Evolutionary conservation across 2,113 vertebrate genomes (phyloP), one percentile per base, ranked within the genome.

Genomic region (Macheiramphus alcinus): DNA sequence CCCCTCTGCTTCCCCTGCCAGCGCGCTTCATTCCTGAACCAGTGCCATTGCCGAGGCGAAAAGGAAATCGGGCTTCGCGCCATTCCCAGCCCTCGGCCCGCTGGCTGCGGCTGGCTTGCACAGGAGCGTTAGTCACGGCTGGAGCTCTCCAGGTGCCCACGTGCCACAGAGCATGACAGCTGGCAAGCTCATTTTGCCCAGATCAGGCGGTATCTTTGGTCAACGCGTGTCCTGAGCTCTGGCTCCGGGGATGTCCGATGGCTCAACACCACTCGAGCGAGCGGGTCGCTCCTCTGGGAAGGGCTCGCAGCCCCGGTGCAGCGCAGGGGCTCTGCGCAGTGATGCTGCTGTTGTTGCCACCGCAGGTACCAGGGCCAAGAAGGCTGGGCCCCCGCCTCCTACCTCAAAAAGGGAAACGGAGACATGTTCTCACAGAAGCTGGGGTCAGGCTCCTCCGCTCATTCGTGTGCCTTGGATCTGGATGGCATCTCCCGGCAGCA

Each of bases 381-480:
- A 97, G 99, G 99, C 97, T 99, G 99, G 99, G 99, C 99, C 81
- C 99, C 99, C 0, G 99, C 99, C 38, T 99, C 99, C 56, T 99
- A 99, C 97, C 98, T 99, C 76, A 99, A 98, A 97, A 99, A 99
- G 93, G 97, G 94, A 2, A 98, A 97, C 4, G 98, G 97, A n/a
- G 99, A 99, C 52, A 97, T 97, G 61, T 97, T 98, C 82, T 96
- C 98, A 1, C 98, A 98, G 48, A 99, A 99, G 94, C 97, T 98
- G 94, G 98, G 98, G 16, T 96, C 98, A 0, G 98, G 99, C 3
- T 98, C 96, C 3, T 96, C 99, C 0, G 67, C 98, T 34, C 99
- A 98, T 52, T 97, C 98, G 0, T 99, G 99, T 7, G 94, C 99
- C 76, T 98, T 98, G 9, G 99, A 99, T 76, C 96, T 99, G 84